These are phyloP conservation scores for Brenthis daphne DNA, from an alignment of 2,888 invertebrate genomes.

Conservation along the genomic window DNA sequence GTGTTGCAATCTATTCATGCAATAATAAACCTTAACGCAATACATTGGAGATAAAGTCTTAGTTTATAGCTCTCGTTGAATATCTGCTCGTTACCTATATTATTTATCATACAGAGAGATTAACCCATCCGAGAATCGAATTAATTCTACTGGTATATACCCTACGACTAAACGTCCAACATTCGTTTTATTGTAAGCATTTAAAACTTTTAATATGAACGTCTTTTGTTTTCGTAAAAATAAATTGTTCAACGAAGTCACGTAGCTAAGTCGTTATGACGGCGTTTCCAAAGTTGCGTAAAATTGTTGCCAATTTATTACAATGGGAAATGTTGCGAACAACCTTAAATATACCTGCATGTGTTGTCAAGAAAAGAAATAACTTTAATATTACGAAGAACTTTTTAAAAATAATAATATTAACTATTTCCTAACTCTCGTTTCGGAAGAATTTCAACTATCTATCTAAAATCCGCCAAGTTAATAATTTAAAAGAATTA, in stretches of 20 bases:
- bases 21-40: too few relatives aligned
- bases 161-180: neutral
- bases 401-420: neutral
- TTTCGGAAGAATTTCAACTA: too few relatives aligned
- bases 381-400: neutral
- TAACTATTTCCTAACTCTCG: neutral
- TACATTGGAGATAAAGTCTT: too few relatives aligned
- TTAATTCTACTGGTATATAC: too few relatives aligned
- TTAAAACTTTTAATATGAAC: slow-evolving; percentile 47
- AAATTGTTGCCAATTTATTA: slow-evolving; percentile 44
- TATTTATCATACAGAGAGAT: too few relatives aligned
- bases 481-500: too few relatives aligned
- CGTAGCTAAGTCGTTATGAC: slow-evolving; percentile 43
- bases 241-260: slow-evolving; percentile 38
- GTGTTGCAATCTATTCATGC: too few relatives aligned
- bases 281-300: slow-evolving; percentile 40
- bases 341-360: slow-evolving; percentile 30
- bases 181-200: slow-evolving; percentile 18
- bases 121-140: too few relatives aligned
- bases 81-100: too few relatives aligned
- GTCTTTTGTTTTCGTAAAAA: slow-evolving; percentile 47
- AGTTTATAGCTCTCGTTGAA: too few relatives aligned
- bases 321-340: slow-evolving; percentile 41
- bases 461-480: too few relatives aligned
- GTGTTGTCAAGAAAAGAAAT: slow-evolving; percentile 5